Percentiles rank a stretch among this genome's conserved stretches.
These are phyloP conservation scores for Chelonoidis abingdonii DNA, from an alignment of 2,113 vertebrate species.

Conservation along the genomic window DNA sequence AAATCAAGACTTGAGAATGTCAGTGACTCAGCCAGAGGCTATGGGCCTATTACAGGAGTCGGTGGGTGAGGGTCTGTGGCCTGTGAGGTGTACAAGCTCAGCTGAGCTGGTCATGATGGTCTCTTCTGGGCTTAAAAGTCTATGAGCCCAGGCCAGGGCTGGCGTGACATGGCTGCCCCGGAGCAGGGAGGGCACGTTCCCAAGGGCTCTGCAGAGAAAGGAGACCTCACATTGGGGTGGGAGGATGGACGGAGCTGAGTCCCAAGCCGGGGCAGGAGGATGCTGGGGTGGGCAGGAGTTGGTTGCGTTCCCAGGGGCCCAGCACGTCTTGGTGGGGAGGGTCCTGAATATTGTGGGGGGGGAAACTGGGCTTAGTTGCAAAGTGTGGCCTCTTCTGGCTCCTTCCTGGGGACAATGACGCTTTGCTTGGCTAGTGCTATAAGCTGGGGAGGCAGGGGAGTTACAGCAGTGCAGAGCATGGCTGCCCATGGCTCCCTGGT, in stretches of 20 bases:
- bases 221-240: background rate
- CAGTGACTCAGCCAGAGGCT: background rate
- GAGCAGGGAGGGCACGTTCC: background rate
- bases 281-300: background rate
- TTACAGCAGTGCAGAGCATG: too few species aligned
- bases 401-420: too few species aligned
- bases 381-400: background rate
- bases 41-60: background rate
- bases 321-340: too few species aligned
- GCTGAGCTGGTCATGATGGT: background rate
- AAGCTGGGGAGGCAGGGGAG: rapidly evolving
- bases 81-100: background rate
- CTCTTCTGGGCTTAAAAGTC: background rate
- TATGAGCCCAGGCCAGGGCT: background rate
- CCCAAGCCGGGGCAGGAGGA: background rate
- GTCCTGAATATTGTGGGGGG: rapidly evolving
- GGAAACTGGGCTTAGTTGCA: background rate
- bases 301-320: background rate
- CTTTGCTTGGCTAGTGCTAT: too few species aligned
- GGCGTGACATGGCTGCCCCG: background rate
- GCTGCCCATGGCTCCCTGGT: background rate
- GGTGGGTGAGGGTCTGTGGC: background rate
- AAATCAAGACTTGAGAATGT: background rate
- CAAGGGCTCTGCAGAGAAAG: background rate
- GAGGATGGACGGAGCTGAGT: background rate